These are phyloP conservation scores for Fregetta grallaria DNA, from an alignment of 2,113 vertebrate genomes.

Conservation along the genomic window DNA sequence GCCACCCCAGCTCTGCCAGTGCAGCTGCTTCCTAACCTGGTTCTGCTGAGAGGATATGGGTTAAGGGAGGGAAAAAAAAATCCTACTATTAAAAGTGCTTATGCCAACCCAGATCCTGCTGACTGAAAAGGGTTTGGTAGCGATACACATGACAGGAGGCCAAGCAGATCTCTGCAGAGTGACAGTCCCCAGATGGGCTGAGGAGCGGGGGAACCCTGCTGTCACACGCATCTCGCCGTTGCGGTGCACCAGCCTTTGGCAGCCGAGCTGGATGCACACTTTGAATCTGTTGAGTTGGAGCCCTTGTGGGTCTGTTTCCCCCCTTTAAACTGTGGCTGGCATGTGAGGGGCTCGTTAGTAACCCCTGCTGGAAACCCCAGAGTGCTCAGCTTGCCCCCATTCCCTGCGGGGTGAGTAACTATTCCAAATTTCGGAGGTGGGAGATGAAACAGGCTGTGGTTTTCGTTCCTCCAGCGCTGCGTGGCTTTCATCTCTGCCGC, in stretches of 20 bases:
- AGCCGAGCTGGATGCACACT: not conserved
- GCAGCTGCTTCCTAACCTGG: conserved; percentile 34
- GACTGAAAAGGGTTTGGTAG: conserved; percentile 7
- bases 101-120: conserved; percentile 27
- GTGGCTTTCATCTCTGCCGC: not conserved
- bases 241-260: not conserved
- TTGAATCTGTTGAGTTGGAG: rapidly evolving
- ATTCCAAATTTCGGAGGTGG: not conserved
- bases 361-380: not conserved
- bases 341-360: not conserved
- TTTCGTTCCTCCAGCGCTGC: not conserved
- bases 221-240: not conserved
- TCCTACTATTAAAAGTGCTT: conserved; percentile 26
- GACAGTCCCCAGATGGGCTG: conserved; percentile 40
- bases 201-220: conserved; percentile 27
- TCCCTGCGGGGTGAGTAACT: not conserved
- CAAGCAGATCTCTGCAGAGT: conserved; percentile 5
- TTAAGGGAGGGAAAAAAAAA: not conserved
- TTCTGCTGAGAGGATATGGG: conserved; percentile 50
- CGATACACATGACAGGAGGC: not conserved
- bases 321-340: not conserved
- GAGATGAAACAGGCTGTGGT: not conserved
- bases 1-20: not conserved
- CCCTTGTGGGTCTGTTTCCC: not conserved
- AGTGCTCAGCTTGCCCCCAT: not conserved